Evolutionary conservation across 1,140 invertebrate species (phyloP).

Genomic region (Aphaenogaster floridana): DNA sequence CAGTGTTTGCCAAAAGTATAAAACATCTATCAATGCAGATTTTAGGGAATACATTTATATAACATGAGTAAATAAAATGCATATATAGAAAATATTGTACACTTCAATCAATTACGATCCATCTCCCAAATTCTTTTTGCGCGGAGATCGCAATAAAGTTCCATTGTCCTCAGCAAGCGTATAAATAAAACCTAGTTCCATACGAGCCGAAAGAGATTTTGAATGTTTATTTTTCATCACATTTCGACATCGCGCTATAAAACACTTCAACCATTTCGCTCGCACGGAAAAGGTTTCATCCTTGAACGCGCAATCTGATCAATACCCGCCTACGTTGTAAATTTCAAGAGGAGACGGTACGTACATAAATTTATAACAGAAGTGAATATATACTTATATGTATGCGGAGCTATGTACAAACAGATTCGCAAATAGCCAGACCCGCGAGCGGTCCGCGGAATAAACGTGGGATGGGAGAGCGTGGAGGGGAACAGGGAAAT

Average conservation of each 20-base stretch:
- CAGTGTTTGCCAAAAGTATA: constrained; percentile 23
- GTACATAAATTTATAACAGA: constrained; percentile 47
- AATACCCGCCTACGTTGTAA: constrained; percentile 37
- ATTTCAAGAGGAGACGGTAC: constrained; percentile 48
- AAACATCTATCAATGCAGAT: background rate
- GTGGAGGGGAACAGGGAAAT: background rate
- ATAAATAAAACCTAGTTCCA: background rate
- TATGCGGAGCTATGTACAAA: constrained; percentile 6
- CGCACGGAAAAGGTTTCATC: constrained; percentile 29
- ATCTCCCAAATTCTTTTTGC: background rate
- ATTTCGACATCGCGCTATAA: constrained; percentile 27
- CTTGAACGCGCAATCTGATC: constrained; percentile 28
- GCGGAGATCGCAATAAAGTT: background rate
- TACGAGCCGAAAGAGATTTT: background rate
- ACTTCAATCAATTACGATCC: background rate
- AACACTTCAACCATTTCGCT: constrained; percentile 4
- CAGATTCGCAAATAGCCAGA: constrained; percentile 47
- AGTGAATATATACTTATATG: constrained; percentile 27
- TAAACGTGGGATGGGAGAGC: background rate
- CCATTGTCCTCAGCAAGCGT: too few species aligned
- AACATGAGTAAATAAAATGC: background rate
- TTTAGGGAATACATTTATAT: background rate
- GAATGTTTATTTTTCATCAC: constrained; percentile 20
- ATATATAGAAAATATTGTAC: background rate
- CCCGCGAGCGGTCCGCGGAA: constrained; percentile 23